Evolutionary conservation across 2,888 invertebrate genomes (phyloP).

Genomic region (Ditylenchus weischeri): DNA sequence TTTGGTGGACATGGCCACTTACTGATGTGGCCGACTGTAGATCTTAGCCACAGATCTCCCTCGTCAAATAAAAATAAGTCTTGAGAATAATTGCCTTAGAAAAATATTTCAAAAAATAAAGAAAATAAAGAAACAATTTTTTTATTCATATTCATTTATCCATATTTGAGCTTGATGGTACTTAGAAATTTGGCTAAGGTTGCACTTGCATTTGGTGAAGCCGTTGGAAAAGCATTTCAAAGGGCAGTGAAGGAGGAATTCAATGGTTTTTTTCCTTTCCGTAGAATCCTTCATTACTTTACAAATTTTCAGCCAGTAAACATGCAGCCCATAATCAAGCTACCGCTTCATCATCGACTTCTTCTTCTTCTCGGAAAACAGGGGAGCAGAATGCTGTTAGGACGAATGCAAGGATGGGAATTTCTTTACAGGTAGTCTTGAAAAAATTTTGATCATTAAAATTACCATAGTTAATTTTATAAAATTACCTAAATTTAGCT

Average conservation of each 20-base stretch:
- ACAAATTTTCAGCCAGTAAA: slow-evolving; percentile 34
- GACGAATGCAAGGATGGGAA: slow-evolving; percentile 50
- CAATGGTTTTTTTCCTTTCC: slow-evolving; percentile 36
- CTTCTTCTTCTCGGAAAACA: slow-evolving; percentile 3
- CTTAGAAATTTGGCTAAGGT: slow-evolving; percentile 40
- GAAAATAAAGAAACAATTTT: neutral
- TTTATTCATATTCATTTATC: neutral
- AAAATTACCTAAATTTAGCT: neutral
- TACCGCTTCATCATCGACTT: slow-evolving; percentile 7
- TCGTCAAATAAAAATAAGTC: too few species aligned
- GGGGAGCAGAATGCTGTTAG: slow-evolving; percentile 37
- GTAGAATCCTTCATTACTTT: too few species aligned
- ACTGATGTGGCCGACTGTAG: too few species aligned
- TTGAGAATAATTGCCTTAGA: too few species aligned
- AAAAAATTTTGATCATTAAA: slow-evolving; percentile 47
- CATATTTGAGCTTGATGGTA: slow-evolving; percentile 26
- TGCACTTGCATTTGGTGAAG: slow-evolving; percentile 52
- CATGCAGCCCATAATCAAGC: slow-evolving; percentile 9
- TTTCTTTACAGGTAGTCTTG: slow-evolving; percentile 17
- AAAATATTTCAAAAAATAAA: too few species aligned
- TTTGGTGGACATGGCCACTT: too few species aligned
- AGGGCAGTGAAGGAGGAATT: slow-evolving; percentile 53
- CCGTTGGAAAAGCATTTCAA: slow-evolving; percentile 52
- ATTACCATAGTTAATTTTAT: neutral
- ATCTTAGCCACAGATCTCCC: too few species aligned